Evolutionary conservation across 2,113 vertebrate species (phyloP).

Genomic region (Rhombomys opimus): DNA sequence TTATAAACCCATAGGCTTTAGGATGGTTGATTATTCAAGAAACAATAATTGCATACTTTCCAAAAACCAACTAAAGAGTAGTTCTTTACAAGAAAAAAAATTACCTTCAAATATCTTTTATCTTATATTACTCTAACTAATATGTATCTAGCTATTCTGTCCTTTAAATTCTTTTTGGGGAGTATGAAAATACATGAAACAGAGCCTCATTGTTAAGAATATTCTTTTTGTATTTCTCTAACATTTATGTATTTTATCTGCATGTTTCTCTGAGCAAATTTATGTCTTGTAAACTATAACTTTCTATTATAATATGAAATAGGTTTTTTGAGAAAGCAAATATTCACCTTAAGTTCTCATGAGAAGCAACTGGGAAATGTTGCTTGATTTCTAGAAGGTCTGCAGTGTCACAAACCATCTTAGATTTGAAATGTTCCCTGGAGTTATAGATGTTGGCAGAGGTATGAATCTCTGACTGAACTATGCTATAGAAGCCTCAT

Average conservation of each 20-base stretch:
- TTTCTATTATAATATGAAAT: neutral
- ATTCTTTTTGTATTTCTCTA: neutral
- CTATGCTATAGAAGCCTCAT: neutral
- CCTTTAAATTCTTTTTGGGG: neutral
- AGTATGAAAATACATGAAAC: neutral
- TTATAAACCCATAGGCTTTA: neutral
- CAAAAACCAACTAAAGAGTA: neutral
- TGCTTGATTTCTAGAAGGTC: neutral
- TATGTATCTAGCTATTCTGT: neutral
- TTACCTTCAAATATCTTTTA: constrained; percentile 24
- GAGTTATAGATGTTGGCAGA: neutral
- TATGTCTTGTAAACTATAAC: constrained; percentile 20
- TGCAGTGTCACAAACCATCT: neutral
- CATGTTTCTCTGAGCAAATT: constrained; percentile 13
- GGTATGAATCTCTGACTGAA: neutral
- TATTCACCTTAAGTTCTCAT: neutral
- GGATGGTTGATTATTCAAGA: neutral
- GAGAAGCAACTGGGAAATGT: neutral
- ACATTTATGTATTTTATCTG: neutral
- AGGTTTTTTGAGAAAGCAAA: neutral
- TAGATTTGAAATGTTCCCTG: neutral
- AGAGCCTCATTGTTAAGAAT: neutral
- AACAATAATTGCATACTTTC: neutral
- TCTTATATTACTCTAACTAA: neutral
- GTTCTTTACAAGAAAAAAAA: neutral